These are phyloP conservation scores for Erynnis tages DNA, from an alignment of 2,888 invertebrate species.

Conservation along the genomic window DNA sequence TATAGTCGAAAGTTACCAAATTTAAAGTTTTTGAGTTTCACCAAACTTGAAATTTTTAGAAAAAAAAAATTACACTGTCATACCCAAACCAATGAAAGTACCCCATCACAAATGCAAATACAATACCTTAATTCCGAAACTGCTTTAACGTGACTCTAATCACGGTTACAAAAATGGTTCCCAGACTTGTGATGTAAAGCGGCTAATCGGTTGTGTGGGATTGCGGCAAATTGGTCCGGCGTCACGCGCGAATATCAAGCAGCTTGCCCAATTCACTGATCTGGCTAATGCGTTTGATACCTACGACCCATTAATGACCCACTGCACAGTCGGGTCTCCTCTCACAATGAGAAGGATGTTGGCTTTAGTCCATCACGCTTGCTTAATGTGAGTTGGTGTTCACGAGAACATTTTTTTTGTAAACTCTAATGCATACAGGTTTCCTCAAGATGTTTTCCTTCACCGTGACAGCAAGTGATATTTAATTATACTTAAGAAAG, in stretches of 20 bases:
- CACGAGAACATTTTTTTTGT: too few relatives aligned
- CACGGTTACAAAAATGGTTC: conserved; percentile 56
- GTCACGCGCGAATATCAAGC: conserved; percentile 30
- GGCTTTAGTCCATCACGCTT: too few relatives aligned
- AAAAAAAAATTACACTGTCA: too few relatives aligned
- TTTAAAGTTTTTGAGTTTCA: too few relatives aligned
- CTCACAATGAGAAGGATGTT: too few relatives aligned
- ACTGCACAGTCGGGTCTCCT: background rate
- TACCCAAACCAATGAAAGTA: background rate
- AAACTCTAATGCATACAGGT: too few relatives aligned
- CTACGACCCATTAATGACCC: background rate
- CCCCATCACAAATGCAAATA: conserved; percentile 4
- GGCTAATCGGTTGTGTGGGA: conserved; percentile 68
- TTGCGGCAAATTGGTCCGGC: conserved; percentile 73
- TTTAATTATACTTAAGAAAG: too few relatives aligned
- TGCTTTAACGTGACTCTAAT: conserved; percentile 26
- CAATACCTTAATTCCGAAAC: conserved; percentile 17
- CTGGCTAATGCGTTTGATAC: conserved; percentile 1
- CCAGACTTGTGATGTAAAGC: conserved; percentile 77
- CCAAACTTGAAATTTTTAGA: too few relatives aligned
- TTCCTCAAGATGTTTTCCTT: too few relatives aligned
- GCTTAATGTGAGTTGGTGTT: too few relatives aligned
- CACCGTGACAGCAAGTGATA: too few relatives aligned
- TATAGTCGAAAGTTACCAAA: too few relatives aligned
- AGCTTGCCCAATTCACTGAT: conserved; percentile 6